phyloP scores from a whole-genome alignment of 2,888 invertebrate genomes.

The Patella depressa region DNA sequence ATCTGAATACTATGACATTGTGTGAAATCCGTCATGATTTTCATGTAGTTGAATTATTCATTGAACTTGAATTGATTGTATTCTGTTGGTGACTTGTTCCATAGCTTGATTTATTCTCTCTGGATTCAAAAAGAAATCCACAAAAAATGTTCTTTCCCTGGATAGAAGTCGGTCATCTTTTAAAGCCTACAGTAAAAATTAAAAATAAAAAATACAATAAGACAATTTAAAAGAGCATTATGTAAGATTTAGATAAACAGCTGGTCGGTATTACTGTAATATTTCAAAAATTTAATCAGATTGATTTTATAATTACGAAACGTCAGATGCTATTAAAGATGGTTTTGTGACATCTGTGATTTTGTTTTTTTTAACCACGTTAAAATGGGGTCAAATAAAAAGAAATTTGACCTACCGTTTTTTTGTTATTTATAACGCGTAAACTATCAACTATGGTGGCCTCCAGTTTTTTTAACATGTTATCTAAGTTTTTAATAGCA shows the following conservation, averaged over 20 bases:
- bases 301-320: too few species aligned
- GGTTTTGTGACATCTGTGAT: too few species aligned
- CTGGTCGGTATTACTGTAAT: too few species aligned
- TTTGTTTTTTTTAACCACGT: too few species aligned
- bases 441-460: constrained; percentile 54
- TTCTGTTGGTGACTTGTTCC: constrained; percentile 50
- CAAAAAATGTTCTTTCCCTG: constrained; percentile 61
- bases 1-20: too few species aligned
- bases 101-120: constrained; percentile 50
- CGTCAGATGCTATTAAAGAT: too few species aligned
- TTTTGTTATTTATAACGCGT: constrained; percentile 58
- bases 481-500: constrained; percentile 51
- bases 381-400: background rate
- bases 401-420: constrained; percentile 48
- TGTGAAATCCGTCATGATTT: too few species aligned
- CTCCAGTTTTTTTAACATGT: constrained; percentile 54
- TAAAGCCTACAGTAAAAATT: constrained; percentile 48
- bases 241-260: too few species aligned
- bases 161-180: constrained; percentile 54
- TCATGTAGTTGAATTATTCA: background rate
- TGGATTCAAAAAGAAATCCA: constrained; percentile 61
- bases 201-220: too few species aligned
- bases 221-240: too few species aligned
- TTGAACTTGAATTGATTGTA: constrained; percentile 49
- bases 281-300: too few species aligned